A percentile compares a stretch with the other conserved stretches of the same genome.
Evolutionary conservation across 2,888 invertebrate genomes (phyloP).

Genomic region (Orthonevra nobilis): DNA sequence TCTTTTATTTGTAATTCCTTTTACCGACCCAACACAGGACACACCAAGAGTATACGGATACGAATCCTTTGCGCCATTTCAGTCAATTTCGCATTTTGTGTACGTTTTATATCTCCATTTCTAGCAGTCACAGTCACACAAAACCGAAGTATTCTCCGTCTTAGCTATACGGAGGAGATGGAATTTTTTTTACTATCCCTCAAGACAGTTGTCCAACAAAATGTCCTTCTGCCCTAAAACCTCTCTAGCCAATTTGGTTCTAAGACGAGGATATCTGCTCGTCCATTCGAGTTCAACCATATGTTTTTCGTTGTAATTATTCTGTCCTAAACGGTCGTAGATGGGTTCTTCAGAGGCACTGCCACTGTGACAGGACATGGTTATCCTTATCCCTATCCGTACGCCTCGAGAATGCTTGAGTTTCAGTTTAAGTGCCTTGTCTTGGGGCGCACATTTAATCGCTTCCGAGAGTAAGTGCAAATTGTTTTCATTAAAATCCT

Average conservation of each 20-base stretch:
- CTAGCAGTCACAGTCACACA: conserved; percentile 26
- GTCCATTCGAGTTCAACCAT: conserved; percentile 1
- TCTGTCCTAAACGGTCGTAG: conserved; percentile 35
- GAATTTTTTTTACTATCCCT: conserved; percentile 44
- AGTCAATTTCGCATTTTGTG: conserved; percentile 60
- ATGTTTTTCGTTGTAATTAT: conserved; percentile 38
- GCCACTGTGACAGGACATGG: conserved; percentile 7
- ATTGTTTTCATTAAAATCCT: conserved; percentile 65
- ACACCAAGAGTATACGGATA: conserved; percentile 5
- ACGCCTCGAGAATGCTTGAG: conserved; percentile 23
- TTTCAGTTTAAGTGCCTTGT: conserved; percentile 45
- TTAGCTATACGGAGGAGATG: conserved; percentile 14
- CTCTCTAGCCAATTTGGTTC: conserved; percentile 53
- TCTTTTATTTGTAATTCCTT: conserved; percentile 34
- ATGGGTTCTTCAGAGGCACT: conserved; percentile 25
- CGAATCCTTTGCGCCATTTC: conserved; percentile 44
- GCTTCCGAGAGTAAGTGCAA: conserved; percentile 58
- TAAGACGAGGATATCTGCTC: neutral
- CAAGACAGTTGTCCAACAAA: conserved; percentile 24
- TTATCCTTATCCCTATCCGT: too few species aligned
- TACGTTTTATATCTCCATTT: conserved; percentile 55
- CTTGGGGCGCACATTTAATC: conserved; percentile 33
- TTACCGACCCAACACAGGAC: neutral
- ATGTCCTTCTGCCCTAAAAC: conserved; percentile 45
- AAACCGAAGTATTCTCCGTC: neutral